Evolutionary conservation across 2,797 vertebrate genomes (phyloP), one percentile per base, ranked within the genome.

Genomic region (Helarctos malayanus): DNA sequence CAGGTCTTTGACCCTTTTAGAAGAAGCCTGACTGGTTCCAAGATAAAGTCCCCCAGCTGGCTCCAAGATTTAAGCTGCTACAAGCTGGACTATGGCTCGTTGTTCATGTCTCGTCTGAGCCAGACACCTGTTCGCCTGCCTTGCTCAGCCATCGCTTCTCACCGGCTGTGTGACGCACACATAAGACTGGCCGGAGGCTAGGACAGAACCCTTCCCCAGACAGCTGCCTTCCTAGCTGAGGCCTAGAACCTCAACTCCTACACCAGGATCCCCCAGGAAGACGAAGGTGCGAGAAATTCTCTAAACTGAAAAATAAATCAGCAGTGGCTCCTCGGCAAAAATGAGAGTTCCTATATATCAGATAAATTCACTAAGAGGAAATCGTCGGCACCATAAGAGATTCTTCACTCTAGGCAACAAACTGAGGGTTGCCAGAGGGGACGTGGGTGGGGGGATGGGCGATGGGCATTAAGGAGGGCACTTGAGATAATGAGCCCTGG

Each of bases 171-270:
- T 3, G 9, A 27, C 59, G 38, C 7, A 7, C 76, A 15, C 0
- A 0, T 6, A 38, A 29, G 3, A 35, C 23, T 5, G 35, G 52
- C 21, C 15, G 14, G 0, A 0, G 7, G 3, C 61, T 61, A 1
- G n/a, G n/a, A 69, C 32, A 29, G 68, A 79, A 4, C 41, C 35
- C 8, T 47, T 54, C 13, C 45, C 82, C 23, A 19, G 29, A 15
- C 5, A 59, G 21, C 6, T 6, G 19, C 19, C 35, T 65, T 3
- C n/a, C 4, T 9, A 78, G 32, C 19, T 57, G 29, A 90, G 18
- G 84, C 47, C 47, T 32, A 82, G 23, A 73, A 14, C 35, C 57
- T 91, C 89, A 73, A 2, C 7, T 25, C 59, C 59, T 71, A 14
- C 27, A 68, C 4, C 52, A 88, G 18, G 9, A 45, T 57, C 3